Percentiles rank a stretch among this genome's conserved stretches.
phyloP scores from a whole-genome alignment of 2,113 vertebrate genomes.

The Promerops cafer region DNA sequence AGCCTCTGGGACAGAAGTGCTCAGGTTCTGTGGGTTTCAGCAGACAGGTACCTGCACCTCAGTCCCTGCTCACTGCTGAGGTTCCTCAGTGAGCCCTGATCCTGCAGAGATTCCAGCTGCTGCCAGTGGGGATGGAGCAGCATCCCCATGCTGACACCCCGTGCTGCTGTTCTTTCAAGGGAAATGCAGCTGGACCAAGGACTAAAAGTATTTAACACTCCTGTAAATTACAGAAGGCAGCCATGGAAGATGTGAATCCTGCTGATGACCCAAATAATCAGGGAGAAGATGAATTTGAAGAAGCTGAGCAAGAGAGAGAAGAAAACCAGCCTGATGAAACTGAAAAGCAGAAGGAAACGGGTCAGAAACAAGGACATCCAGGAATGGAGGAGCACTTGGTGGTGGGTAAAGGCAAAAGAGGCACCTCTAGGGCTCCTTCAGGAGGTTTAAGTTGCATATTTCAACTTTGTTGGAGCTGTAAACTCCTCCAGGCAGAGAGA shows the following conservation, averaged over 20 bases:
- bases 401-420: constrained; percentile 67
- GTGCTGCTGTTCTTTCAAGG: not conserved
- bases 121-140: not conserved
- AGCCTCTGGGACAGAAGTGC: not conserved
- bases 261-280: constrained; percentile 98
- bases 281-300: constrained; percentile 97
- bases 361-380: constrained; percentile 60
- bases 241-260: constrained; percentile 84
- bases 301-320: constrained; percentile 85
- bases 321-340: constrained; percentile 75
- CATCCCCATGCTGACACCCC: not conserved
- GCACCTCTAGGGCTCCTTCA: not conserved
- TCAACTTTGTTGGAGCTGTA: not conserved
- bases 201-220: not conserved
- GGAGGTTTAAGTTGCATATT: not conserved
- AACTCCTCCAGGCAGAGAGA: not conserved
- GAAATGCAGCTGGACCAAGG: not conserved
- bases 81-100: not conserved
- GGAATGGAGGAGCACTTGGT: constrained; percentile 87
- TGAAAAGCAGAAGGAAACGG: constrained; percentile 65
- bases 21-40: not conserved
- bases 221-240: constrained; percentile 69
- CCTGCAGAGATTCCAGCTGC: not conserved
- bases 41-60: not conserved
- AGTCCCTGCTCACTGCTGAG: not conserved